Evolutionary conservation across 1,140 invertebrate genomes (phyloP).

Genomic region (Ericerus pela): DNA sequence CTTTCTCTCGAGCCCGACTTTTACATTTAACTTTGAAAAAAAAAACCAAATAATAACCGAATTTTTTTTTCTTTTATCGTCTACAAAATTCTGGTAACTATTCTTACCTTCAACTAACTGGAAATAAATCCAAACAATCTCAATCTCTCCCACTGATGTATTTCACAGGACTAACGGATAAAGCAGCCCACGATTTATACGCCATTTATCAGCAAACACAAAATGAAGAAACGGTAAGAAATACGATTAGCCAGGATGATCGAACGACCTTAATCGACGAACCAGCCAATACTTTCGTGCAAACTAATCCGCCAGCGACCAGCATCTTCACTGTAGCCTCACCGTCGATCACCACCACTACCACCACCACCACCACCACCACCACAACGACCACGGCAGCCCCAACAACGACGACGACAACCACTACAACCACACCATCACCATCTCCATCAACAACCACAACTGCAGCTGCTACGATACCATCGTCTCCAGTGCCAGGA

Average conservation of each 20-base stretch:
- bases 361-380: conserved; percentile 6
- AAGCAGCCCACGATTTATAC: conserved; percentile 62
- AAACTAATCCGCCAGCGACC: conserved; percentile 14
- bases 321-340: not conserved
- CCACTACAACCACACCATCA: not conserved
- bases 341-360: conserved; percentile 14
- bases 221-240: conserved; percentile 18
- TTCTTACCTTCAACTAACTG: not conserved
- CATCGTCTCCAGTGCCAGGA: not conserved
- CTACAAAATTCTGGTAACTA: not conserved
- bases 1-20: too few species aligned
- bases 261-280: conserved; percentile 4
- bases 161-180: conserved; percentile 44
- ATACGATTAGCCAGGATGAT: not conserved
- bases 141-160: not conserved
- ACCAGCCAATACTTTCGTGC: not conserved
- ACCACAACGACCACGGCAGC: conserved; percentile 15
- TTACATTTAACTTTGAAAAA: too few species aligned
- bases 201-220: conserved; percentile 19
- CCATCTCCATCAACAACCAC: too few species aligned
- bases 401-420: conserved; percentile 14
- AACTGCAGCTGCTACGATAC: too few species aligned
- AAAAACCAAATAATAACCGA: too few species aligned
- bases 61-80: too few species aligned
- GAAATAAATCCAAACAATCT: not conserved